Percentiles rank a stretch among this genome's conserved stretches.
These are phyloP conservation scores for Microcebus murinus DNA, from an alignment of 2,113 vertebrate genomes.

Conservation along the genomic window DNA sequence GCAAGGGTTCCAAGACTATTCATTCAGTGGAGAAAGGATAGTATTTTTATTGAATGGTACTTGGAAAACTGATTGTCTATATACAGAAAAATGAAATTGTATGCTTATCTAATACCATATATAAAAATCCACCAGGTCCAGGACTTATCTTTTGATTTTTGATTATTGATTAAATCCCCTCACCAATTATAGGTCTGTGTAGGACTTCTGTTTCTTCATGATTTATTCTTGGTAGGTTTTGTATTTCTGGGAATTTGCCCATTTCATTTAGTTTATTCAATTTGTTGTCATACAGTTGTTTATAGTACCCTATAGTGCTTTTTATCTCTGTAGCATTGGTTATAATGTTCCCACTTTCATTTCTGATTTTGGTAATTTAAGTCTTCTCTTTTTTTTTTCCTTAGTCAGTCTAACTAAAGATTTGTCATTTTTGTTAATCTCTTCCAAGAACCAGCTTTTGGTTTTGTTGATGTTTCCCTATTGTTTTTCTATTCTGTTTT, in stretches of 20 bases:
- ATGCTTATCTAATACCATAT: background rate
- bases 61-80: background rate
- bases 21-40: background rate
- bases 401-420: background rate
- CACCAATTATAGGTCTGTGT: background rate
- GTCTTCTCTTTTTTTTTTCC: background rate
- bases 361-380: background rate
- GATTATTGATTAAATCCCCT: background rate
- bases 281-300: background rate
- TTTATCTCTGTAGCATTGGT: background rate
- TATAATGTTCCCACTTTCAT: background rate
- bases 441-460: background rate
- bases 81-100: background rate
- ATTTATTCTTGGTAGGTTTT: constrained; percentile 12
- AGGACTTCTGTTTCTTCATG: background rate
- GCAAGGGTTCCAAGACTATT: background rate
- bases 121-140: background rate
- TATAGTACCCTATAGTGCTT: background rate
- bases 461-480: background rate
- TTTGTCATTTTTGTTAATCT: background rate
- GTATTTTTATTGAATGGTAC: background rate
- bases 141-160: background rate
- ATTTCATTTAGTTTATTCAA: background rate
- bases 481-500: background rate
- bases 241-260: background rate